Base-by-base conservation (phyloP, 2,113 vertebrate species). In the Ptyas mucosa region DNA sequence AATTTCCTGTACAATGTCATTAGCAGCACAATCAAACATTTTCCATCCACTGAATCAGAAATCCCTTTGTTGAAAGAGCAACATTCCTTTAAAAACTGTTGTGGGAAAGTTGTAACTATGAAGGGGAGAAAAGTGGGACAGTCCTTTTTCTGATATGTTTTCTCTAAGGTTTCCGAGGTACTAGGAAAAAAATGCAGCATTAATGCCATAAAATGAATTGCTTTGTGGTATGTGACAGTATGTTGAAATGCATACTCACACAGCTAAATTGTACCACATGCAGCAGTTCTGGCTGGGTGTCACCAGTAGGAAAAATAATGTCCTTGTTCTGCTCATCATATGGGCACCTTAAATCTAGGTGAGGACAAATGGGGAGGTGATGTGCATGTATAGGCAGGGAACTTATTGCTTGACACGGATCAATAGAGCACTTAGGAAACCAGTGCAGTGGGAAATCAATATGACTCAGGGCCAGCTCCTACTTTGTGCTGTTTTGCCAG, bases 301-400 rank as follows among this genome's bases (percentile, higher is more conserved):
- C 97, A 98, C 97, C 96, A 97, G 97, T 94, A 97, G 97, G 97
- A 98, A 98, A 98, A 98, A 98, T 98, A 96, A 98, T 98, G 98
- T 97, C 98, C 98, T 98, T 98, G 98, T 97, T 97, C 98, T 97
- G 97, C 97, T 98, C 98, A 98, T 98, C 98, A 98, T 98, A 97
- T 98, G 98, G 98, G 98, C 97, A 98, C 97, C 98, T 98, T 98
- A 98, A 98, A 98, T 98, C 97, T 98, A 97, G 98, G 98, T 98
- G 98, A 98, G 98, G 97, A 98, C 98, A 98, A 98, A 98, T 97
- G 97, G 96, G 96, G 97, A 98, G 97, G 97, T 96, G 98, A 98
- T 97, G 98, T 97, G 98, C 97, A 97, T 97, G 98, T 97, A 96
- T 96, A 98, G 98, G 97, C 98, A 97, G 98, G 98, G 97, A 98